Evolutionary conservation across 2,113 vertebrate species (phyloP).

Genomic region (Glareola pratincola): DNA sequence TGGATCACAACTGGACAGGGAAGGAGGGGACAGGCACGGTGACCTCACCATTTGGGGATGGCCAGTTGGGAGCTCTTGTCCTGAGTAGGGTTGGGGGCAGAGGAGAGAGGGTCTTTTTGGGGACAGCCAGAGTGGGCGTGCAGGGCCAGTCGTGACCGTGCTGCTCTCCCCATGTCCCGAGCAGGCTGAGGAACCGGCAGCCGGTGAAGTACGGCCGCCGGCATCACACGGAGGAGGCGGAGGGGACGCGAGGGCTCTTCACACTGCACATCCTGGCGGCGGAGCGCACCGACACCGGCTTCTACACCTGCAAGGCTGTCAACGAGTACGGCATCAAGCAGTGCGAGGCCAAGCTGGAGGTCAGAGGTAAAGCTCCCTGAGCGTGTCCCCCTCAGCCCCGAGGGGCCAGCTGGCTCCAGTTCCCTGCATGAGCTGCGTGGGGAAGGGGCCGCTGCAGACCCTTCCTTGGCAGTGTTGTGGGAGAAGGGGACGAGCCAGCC

Average conservation of each 20-base stretch:
- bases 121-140: not conserved
- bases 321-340: conserved; percentile 96
- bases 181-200: conserved; percentile 92
- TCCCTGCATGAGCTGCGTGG: not conserved
- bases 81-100: not conserved
- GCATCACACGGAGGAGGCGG: conserved; percentile 80
- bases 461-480: not conserved
- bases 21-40: not conserved
- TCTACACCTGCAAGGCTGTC: conserved; percentile 95
- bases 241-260: conserved; percentile 75
- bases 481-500: not conserved
- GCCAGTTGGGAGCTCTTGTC: not conserved
- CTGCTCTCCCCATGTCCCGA: not conserved
- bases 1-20: not conserved
- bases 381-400: accelerated
- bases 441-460: not conserved
- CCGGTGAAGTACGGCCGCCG: conserved; percentile 86
- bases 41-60: not conserved
- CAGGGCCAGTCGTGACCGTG: not conserved
- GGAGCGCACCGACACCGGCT: conserved; percentile 82
- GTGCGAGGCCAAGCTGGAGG: conserved; percentile 89
- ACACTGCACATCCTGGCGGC: conserved; percentile 86
- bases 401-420: not conserved
- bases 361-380: conserved; percentile 83
- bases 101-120: not conserved